Percentiles rank a stretch among this genome's conserved stretches.
These are phyloP conservation scores for Psittacula echo DNA, from an alignment of 2,797 vertebrate genomes.

Conservation along the genomic window DNA sequence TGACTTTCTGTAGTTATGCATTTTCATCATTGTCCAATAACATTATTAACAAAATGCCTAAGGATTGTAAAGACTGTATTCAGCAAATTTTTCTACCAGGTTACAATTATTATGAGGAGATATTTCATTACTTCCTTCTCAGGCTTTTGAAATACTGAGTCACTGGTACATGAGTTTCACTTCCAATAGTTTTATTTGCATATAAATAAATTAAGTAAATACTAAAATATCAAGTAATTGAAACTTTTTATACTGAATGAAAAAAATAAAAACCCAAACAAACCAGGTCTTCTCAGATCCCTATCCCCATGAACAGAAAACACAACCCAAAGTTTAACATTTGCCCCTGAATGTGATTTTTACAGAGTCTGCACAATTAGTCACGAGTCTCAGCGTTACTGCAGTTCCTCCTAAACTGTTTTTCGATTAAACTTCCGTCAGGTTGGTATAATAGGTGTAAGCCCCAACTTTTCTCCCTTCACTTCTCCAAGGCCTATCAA, in stretches of 20 bases:
- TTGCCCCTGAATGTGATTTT: neutral
- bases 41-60: neutral
- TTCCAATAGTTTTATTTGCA: slow-evolving; percentile 11
- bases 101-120: neutral
- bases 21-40: slow-evolving; percentile 32
- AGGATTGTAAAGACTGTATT: neutral
- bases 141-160: slow-evolving; percentile 26
- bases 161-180: neutral
- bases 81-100: slow-evolving; percentile 32
- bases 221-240: neutral
- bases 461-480: neutral
- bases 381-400: neutral
- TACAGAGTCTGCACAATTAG: neutral
- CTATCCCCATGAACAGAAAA: neutral
- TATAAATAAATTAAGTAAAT: slow-evolving; percentile 2
- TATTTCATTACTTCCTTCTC: neutral
- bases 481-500: neutral
- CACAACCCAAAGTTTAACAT: neutral
- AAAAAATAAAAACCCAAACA: neutral
- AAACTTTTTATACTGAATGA: neutral
- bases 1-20: neutral
- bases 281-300: neutral
- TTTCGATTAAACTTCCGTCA: neutral
- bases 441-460: neutral
- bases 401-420: neutral